Conservation (phyloP, 2,888 invertebrate species). For the Spialia ferax region DNA sequence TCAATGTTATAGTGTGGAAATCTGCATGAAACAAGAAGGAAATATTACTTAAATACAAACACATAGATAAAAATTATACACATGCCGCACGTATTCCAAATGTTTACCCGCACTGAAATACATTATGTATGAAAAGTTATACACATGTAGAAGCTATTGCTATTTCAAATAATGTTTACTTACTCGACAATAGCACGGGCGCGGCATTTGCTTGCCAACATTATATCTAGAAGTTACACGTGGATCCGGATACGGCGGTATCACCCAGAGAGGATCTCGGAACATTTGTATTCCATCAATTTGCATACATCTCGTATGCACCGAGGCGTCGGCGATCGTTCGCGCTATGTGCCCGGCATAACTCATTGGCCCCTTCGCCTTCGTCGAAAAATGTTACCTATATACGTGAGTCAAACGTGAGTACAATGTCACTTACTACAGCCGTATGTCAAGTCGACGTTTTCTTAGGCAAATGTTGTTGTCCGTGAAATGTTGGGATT, state of each 20-base stretch:
- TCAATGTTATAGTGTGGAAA: too few relatives aligned
- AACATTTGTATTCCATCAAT: conserved; percentile 77
- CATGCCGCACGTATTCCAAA: too few relatives aligned
- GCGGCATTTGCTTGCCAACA: conserved; percentile 11
- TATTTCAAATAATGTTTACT: conserved; percentile 6
- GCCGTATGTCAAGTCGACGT: conserved; percentile 5
- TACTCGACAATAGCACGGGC: neutral
- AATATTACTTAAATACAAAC: too few relatives aligned
- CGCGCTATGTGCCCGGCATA: conserved; percentile 73
- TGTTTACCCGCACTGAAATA: too few relatives aligned
- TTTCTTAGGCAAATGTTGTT: neutral
- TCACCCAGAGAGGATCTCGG: conserved; percentile 50
- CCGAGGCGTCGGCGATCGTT: conserved; percentile 67
- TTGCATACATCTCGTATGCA: conserved; percentile 76
- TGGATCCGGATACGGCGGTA: conserved; percentile 26
- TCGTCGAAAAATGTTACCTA: conserved; percentile 45
- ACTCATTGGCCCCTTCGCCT: conserved; percentile 59
- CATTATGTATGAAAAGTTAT: too few relatives aligned
- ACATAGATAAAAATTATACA: too few relatives aligned
- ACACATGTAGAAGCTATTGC: neutral
- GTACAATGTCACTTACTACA: conserved; percentile 18
- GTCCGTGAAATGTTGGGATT: neutral
- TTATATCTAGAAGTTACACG: conserved; percentile 27
- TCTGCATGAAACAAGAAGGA: too few relatives aligned
- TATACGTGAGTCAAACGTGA: conserved; percentile 13